Conservation (phyloP, 2,113 vertebrate species). For the Struthio camelus region DNA sequence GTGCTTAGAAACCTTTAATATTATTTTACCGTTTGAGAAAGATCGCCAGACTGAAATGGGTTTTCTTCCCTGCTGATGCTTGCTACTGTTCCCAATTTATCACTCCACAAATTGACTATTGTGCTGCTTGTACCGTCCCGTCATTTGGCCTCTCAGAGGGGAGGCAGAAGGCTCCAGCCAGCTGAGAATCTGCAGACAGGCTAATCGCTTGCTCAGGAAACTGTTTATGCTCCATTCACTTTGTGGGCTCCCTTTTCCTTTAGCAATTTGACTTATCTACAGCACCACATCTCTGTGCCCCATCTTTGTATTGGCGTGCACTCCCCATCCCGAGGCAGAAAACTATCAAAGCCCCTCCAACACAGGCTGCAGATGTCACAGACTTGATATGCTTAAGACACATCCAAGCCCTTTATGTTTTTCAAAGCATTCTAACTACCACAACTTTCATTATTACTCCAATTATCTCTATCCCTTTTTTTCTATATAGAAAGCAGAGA, state of each 20-base stretch:
- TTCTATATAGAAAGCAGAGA: neutral
- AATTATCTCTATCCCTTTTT: neutral
- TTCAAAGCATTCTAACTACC: neutral
- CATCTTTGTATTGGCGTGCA: neutral
- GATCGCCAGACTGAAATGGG: accelerated
- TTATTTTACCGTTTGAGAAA: neutral
- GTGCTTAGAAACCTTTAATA: neutral
- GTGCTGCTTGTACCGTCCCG: neutral
- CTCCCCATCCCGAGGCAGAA: neutral
- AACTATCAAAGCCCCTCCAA: neutral
- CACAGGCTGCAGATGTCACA: neutral
- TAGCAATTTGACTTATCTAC: neutral
- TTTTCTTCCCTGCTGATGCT: neutral
- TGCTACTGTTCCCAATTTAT: neutral
- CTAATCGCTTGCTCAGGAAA: neutral
- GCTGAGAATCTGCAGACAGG: neutral
- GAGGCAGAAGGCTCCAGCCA: neutral
- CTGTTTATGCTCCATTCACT: neutral
- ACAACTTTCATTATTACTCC: neutral
- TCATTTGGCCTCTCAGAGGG: neutral
- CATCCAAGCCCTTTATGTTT: neutral
- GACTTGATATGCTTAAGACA: neutral
- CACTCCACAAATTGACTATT: neutral
- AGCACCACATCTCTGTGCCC: neutral
- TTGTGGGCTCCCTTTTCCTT: neutral